phyloP scores from a whole-genome alignment of 2,113 vertebrate genomes.

The Salvelinus namaycush region DNA sequence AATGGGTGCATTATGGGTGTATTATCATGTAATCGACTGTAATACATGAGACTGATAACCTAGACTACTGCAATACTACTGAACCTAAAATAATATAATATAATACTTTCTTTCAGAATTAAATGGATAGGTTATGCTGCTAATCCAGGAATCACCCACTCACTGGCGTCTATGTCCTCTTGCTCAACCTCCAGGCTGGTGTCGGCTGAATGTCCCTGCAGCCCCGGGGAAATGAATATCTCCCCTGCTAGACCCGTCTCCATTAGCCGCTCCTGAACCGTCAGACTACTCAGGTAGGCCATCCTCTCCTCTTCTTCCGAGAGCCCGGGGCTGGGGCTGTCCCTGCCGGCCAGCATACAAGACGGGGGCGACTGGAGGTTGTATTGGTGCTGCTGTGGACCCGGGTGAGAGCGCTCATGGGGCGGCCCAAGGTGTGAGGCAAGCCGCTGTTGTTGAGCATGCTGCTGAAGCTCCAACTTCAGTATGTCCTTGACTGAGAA shows the following conservation, averaged over 20 bases:
- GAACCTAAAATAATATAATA: too few species aligned
- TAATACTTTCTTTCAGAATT: too few species aligned
- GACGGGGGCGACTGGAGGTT: conserved; percentile 79
- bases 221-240: conserved; percentile 73
- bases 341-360: conserved; percentile 83
- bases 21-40: too few species aligned
- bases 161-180: conserved; percentile 78
- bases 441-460: conserved; percentile 71
- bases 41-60: too few species aligned
- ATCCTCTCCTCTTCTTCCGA: conserved; percentile 86
- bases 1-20: too few species aligned
- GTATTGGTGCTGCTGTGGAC: conserved; percentile 54
- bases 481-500: conserved; percentile 99
- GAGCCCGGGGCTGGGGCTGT: conserved; percentile 83
- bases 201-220: conserved; percentile 68
- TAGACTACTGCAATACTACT: too few species aligned
- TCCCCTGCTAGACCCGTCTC: conserved; percentile 80
- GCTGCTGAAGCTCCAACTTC: conserved; percentile 84
- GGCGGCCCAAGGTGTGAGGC: conserved; percentile 67
- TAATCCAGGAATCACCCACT: too few species aligned
- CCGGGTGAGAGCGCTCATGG: conserved; percentile 70
- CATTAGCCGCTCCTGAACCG: conserved; percentile 74
- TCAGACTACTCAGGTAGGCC: conserved; percentile 82
- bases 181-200: conserved; percentile 75
- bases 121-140: too few species aligned